phyloP scores from a whole-genome alignment of 2,888 invertebrate genomes.

The Agrypnus murinus region DNA sequence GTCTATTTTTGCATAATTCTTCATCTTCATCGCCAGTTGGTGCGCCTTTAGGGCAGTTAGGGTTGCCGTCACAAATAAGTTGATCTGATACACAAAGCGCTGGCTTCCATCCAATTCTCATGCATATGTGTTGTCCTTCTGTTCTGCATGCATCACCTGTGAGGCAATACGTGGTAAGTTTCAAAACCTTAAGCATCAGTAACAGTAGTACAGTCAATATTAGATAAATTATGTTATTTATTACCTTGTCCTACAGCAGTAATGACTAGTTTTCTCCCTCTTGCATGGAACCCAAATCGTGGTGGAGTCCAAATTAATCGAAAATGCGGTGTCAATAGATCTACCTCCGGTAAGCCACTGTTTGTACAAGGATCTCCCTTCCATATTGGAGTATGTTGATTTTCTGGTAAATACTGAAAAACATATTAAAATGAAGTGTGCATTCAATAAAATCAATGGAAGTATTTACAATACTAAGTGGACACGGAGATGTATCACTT shows the following conservation, averaged over 20 bases:
- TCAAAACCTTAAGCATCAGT: too few species aligned
- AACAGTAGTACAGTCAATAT: too few species aligned
- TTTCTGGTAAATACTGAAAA: slow-evolving; percentile 61
- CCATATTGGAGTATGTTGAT: slow-evolving; percentile 61
- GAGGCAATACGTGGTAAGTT: too few species aligned
- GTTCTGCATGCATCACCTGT: slow-evolving; percentile 60
- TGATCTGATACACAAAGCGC: slow-evolving; percentile 78
- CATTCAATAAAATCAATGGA: slow-evolving; percentile 1
- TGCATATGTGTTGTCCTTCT: slow-evolving; percentile 64
- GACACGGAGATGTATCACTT: slow-evolving; percentile 56
- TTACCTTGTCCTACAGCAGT: slow-evolving; percentile 66
- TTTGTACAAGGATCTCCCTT: slow-evolving; percentile 63
- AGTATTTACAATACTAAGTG: slow-evolving; percentile 63
- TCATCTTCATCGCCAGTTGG: slow-evolving; percentile 68
- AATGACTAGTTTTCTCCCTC: slow-evolving; percentile 60
- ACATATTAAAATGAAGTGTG: not conserved
- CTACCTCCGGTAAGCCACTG: slow-evolving; percentile 60
- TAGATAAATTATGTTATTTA: too few species aligned
- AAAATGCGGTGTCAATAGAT: slow-evolving; percentile 62
- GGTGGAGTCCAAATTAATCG: slow-evolving; percentile 64
- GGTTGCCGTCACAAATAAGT: slow-evolving; percentile 79
- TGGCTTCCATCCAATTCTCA: slow-evolving; percentile 65
- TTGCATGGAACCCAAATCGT: slow-evolving; percentile 51
- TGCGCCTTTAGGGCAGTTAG: slow-evolving; percentile 79
- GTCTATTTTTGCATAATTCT: slow-evolving; percentile 61